Conservation (phyloP, 2,797 vertebrate species). For the Sylvilagus floridanus region DNA sequence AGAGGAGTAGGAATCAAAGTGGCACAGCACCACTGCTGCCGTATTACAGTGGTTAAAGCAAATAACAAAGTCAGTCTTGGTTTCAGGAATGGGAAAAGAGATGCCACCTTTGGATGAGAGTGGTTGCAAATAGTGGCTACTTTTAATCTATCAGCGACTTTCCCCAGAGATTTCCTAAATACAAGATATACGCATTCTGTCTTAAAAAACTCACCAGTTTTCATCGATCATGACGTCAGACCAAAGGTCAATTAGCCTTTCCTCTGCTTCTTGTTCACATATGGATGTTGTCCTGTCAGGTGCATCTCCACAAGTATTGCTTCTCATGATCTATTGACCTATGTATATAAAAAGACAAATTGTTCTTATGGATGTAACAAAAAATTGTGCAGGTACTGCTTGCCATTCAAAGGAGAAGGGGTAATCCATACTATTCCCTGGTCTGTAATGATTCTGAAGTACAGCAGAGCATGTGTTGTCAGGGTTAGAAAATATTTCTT, state of each 20-base stretch:
- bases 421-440: background rate
- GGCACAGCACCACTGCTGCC: accelerated
- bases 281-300: background rate
- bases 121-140: background rate
- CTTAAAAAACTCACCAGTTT: background rate
- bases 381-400: too few relatives aligned
- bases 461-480: background rate
- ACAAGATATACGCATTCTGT: background rate
- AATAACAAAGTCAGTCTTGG: background rate
- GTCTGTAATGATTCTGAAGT: background rate
- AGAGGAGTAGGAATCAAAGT: background rate
- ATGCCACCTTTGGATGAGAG: background rate
- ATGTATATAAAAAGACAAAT: background rate
- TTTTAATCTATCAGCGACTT: background rate
- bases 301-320: background rate
- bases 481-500: background rate
- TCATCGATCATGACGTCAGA: too few relatives aligned
- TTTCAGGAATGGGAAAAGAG: background rate
- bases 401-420: background rate
- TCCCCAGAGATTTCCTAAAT: background rate
- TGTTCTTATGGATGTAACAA: background rate
- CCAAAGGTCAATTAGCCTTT: background rate
- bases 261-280: background rate
- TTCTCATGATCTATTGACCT: background rate
- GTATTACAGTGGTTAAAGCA: background rate